Percentiles rank a stretch among this genome's conserved stretches.
These are phyloP conservation scores for Danaus plexippus DNA, from an alignment of 1,140 invertebrate genomes.

Conservation along the genomic window DNA sequence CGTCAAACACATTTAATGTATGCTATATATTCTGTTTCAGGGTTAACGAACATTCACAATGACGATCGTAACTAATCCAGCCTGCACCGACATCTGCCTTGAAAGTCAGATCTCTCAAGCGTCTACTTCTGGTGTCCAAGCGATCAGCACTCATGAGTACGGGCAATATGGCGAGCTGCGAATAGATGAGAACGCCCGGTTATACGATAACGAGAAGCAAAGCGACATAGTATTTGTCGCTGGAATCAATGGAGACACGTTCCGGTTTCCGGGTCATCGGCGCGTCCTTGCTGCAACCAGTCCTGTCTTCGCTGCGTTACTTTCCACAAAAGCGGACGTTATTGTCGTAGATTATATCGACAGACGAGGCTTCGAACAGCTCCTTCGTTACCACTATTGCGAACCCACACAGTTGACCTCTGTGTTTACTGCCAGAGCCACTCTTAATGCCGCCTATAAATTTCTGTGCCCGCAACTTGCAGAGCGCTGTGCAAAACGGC, in stretches of 20 bases:
- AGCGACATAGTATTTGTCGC: slow-evolving; percentile 80
- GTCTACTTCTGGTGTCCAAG: slow-evolving; percentile 20
- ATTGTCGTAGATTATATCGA: slow-evolving; percentile 75
- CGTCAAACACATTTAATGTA: not conserved
- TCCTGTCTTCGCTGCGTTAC: slow-evolving; percentile 56
- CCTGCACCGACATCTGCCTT: slow-evolving; percentile 37
- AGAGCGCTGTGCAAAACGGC: slow-evolving; percentile 74
- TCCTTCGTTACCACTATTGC: slow-evolving; percentile 77
- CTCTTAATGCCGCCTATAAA: slow-evolving; percentile 78
- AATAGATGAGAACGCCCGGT: slow-evolving; percentile 28
- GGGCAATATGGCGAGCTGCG: slow-evolving; percentile 21
- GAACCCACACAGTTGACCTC: slow-evolving; percentile 76
- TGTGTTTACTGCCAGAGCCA: slow-evolving; percentile 75
- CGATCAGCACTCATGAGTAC: slow-evolving; percentile 19
- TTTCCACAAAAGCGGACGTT: slow-evolving; percentile 65
- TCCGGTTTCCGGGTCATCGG: slow-evolving; percentile 78
- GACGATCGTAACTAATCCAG: slow-evolving; percentile 65
- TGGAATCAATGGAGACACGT: slow-evolving; percentile 73
- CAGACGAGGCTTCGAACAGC: slow-evolving; percentile 78
- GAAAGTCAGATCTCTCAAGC: slow-evolving; percentile 25
- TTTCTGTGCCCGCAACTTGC: slow-evolving; percentile 77
- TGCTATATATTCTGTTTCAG: slow-evolving; percentile 1
- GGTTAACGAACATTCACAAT: slow-evolving; percentile 27
- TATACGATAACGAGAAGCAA: slow-evolving; percentile 73
- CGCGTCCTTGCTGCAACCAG: slow-evolving; percentile 77